Base-by-base conservation (phyloP, 2,113 vertebrate species). In the Grus americana region DNA sequence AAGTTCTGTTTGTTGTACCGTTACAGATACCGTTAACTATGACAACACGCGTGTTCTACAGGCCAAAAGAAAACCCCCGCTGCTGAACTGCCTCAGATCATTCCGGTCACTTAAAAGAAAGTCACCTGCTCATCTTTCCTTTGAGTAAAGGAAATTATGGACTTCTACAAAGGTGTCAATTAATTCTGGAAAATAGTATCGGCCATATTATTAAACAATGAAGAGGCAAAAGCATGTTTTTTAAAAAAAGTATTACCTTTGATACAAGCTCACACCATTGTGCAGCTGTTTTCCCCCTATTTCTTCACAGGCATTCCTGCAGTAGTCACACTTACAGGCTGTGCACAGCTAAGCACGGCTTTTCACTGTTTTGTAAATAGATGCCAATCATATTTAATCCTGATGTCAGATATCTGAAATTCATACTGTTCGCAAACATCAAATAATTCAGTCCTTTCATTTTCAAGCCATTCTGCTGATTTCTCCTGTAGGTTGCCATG, bases 381-480 rank as follows among this genome's bases (percentile, higher is more conserved):
- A 79, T 82, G 58, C 46, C 81, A 61, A 14, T 49, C 47, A 82
- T 14, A 42, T 63, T 42, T 72, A 81, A 85, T 34, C 38, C 50
- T 34, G 63, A 62, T 24, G 89, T 72, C 73, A 65, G 13, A 10
- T 76, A 88, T 30, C 63, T 62, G 50, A 85, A 81, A 94, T 86
- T 63, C 81, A 71, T 44, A 46, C 24, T 55, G 79, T 67, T 95
- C 92, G 59, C 75, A 93, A 67, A 30, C 55, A 93, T 49, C n/a
- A 86, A 85, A 59, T 89, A 95, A 94, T 68, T 61, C 12, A 63
- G 6, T 79, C 58, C 8, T 87, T 96, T 85, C 46, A 66, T 70
- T 97, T 80, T 88, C 63, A 92, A 95, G 70, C 59, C 63, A 59
- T 66, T 94, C 62, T 78, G 49, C 46, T 86, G 67, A 61, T 88